Evolutionary conservation across 2,797 vertebrate species (phyloP), one percentile per base, ranked within the genome.

Genomic region (Pseudomugil gertrudae): DNA sequence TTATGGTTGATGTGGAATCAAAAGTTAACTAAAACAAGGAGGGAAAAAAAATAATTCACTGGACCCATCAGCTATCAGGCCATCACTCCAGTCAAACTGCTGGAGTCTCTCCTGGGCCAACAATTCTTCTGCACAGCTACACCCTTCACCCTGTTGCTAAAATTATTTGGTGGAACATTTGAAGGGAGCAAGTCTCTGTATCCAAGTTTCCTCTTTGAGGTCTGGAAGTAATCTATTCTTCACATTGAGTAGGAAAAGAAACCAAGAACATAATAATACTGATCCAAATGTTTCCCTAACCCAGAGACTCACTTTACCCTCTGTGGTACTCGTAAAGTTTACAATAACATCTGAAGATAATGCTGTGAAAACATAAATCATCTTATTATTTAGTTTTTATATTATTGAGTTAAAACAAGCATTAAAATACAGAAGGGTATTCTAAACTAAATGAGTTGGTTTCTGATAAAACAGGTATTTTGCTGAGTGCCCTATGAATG

Each of bases 161-260:
- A 69, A 65, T 27, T 47, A 80, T 61, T 66, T 51, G 40, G 13
- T 55, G 32, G 24, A 78, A 50, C 59, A 50, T 66, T 74, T 69
- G 48, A 52, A 72, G 32, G 40, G 21, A 74, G 61, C 21, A 53
- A 62, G 60, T 53, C 63, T 59, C 52, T 32, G 56, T 45, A 67
- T 66, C 72, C 58, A 69, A 50, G 72, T 55, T 50, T 76, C 53
- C 54, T 58, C 58, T 52, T 84, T 68, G 57, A 72, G 36, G 81
- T 90, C 86, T 91, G 89, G 90, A 90, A 91, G 74, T 83, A 86
- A 93, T 91, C 77, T 64, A 73, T 48, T 79, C 26, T 32, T 66
- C 64, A 68, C 52, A 63, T 79, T 66, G 40, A 38, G 57, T 38
- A 26, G 55, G 24, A 15, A 32, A 27, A 57, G 21, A n/a, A 43